Evolutionary conservation across 2,113 vertebrate species (phyloP).

Genomic region (Phaethornis superciliosus): DNA sequence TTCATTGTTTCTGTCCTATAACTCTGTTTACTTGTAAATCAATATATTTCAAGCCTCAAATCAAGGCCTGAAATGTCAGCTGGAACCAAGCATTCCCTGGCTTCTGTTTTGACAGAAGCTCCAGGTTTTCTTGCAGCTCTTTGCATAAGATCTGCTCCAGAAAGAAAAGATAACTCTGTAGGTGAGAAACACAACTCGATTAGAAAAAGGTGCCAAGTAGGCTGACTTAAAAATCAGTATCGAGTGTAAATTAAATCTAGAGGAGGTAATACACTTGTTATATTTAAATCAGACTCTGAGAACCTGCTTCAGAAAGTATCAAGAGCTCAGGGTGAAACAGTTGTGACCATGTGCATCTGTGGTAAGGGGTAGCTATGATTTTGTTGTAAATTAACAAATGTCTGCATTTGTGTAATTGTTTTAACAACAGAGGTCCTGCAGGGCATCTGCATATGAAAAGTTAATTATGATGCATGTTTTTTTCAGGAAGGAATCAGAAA

Average conservation of each 20-base stretch:
- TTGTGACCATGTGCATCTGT: background rate
- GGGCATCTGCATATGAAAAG: background rate
- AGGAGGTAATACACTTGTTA: background rate
- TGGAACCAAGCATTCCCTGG: background rate
- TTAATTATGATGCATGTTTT: background rate
- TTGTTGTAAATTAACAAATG: background rate
- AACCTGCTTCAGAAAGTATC: background rate
- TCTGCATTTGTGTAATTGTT: constrained; percentile 8
- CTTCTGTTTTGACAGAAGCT: constrained; percentile 13
- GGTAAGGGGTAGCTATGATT: background rate
- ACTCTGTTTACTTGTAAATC: constrained; percentile 39
- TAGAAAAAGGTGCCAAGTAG: constrained; percentile 35
- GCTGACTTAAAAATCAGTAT: constrained; percentile 9
- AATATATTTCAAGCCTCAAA: constrained; percentile 26
- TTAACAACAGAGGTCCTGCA: background rate
- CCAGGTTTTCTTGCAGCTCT: constrained; percentile 7
- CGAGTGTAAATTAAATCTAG: constrained; percentile 35
- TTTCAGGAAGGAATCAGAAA: background rate
- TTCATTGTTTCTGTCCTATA: constrained; percentile 7
- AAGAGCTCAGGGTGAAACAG: background rate
- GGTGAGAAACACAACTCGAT: constrained; percentile 34
- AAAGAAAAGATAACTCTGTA: background rate
- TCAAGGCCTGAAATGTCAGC: background rate
- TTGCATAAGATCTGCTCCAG: background rate
- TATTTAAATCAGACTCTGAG: constrained; percentile 20